Conservation (phyloP, 2,113 vertebrate species). For the Solenodon paradoxus region DNA sequence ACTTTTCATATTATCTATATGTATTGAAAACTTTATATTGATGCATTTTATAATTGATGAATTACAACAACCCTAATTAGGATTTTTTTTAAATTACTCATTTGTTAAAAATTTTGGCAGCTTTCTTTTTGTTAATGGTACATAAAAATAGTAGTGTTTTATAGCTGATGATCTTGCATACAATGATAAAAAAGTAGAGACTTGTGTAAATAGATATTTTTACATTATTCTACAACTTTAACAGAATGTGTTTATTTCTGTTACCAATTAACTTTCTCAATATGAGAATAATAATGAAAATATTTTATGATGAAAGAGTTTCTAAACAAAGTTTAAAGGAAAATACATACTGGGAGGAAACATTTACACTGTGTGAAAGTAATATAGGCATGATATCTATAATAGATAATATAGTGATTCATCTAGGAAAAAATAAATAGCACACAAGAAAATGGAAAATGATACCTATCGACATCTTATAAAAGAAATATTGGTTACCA, state of each 20-base stretch:
- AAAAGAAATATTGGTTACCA: neutral
- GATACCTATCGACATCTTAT: neutral
- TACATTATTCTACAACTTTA: too few species aligned
- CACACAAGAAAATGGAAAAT: neutral
- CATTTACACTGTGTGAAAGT: neutral
- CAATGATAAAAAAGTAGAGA: too few species aligned
- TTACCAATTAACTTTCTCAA: neutral
- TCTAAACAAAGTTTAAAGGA: neutral
- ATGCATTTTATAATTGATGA: conserved; percentile 24
- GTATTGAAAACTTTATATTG: neutral
- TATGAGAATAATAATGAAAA: neutral
- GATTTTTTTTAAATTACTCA: too few species aligned
- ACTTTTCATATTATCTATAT: neutral
- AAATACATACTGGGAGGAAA: neutral
- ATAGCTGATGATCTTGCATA: too few species aligned
- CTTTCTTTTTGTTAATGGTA: too few species aligned
- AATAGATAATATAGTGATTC: neutral
- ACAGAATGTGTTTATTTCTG: too few species aligned
- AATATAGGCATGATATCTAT: neutral
- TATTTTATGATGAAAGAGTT: neutral
- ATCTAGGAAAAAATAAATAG: neutral
- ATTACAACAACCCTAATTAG: too few species aligned
- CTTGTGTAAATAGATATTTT: too few species aligned
- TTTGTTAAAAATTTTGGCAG: too few species aligned
- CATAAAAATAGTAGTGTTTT: too few species aligned